These are phyloP conservation scores for Pipa parva DNA, from an alignment of 2,113 vertebrate species.

Conservation along the genomic window DNA sequence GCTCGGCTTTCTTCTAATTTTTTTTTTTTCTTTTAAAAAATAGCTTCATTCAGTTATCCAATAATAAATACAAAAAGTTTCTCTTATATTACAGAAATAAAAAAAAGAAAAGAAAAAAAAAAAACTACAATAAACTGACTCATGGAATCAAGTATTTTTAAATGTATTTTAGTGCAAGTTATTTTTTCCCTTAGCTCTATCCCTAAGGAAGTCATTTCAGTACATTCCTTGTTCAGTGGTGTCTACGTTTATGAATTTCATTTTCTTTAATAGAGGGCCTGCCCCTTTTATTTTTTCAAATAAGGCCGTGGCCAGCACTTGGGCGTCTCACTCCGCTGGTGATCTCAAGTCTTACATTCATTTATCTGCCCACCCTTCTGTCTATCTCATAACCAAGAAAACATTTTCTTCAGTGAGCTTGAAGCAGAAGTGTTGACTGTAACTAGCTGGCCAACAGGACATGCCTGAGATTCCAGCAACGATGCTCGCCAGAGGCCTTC, in stretches of 20 bases:
- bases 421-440: constrained; percentile 64
- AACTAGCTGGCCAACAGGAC: constrained; percentile 34
- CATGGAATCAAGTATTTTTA: constrained; percentile 98
- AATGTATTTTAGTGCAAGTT: constrained; percentile 97
- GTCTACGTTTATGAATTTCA: constrained; percentile 84
- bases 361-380: constrained; percentile 62
- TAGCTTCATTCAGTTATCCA: constrained; percentile 98
- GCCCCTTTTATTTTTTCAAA: constrained; percentile 78
- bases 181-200: constrained; percentile 90
- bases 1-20: constrained; percentile 86
- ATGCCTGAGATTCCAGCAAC: background rate
- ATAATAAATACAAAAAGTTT: constrained; percentile 99
- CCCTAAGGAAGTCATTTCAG: constrained; percentile 92
- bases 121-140: constrained; percentile 96
- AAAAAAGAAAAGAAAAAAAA: constrained; percentile 81
- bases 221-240: constrained; percentile 99
- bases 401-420: constrained; percentile 67
- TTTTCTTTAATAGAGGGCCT: constrained; percentile 86
- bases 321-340: constrained; percentile 91
- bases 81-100: constrained; percentile 98
- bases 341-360: constrained; percentile 89
- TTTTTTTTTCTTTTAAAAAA: constrained; percentile 86
- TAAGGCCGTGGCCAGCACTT: constrained; percentile 96
- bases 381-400: constrained; percentile 55
- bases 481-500: constrained; percentile 3